These are phyloP conservation scores for Arge pagana DNA, from an alignment of 2,888 invertebrate genomes.

Conservation along the genomic window DNA sequence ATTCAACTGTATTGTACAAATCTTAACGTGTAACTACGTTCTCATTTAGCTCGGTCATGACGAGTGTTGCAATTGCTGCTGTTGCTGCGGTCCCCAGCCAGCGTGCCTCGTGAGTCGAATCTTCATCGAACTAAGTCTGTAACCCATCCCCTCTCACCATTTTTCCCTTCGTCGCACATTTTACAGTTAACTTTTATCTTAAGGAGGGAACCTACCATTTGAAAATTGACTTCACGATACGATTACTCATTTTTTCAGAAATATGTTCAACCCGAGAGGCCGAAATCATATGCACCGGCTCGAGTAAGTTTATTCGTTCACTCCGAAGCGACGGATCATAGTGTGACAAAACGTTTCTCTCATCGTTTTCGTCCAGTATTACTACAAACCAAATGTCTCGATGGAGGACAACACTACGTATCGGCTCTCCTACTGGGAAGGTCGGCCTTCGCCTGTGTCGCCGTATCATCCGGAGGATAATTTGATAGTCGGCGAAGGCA, in stretches of 20 bases:
- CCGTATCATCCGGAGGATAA: conserved; percentile 54
- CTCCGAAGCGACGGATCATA: neutral
- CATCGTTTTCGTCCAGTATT: conserved; percentile 42
- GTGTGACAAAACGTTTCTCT: neutral
- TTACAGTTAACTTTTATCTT: conserved; percentile 19
- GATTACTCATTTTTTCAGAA: conserved; percentile 41
- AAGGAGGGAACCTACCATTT: neutral
- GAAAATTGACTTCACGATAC: neutral
- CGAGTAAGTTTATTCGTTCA: conserved; percentile 43
- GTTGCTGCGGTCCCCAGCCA: conserved; percentile 43
- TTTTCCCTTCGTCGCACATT: conserved; percentile 7
- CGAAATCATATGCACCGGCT: conserved; percentile 60
- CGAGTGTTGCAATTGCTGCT: conserved; percentile 48
- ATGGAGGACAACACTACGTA: conserved; percentile 68
- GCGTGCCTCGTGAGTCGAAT: conserved; percentile 37
- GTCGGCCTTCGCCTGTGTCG: conserved; percentile 27
- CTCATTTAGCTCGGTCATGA: conserved; percentile 44
- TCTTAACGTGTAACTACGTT: too few relatives aligned
- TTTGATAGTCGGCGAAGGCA: conserved; percentile 57
- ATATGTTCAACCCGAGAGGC: conserved; percentile 49
- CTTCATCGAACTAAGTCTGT: too few relatives aligned
- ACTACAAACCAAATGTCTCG: conserved; percentile 55
- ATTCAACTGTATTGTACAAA: too few relatives aligned
- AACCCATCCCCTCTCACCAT: too few relatives aligned
- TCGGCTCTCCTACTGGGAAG: conserved; percentile 49